Base-by-base conservation (phyloP, 2,113 vertebrate genomes). In the Equus quagga region DNA sequence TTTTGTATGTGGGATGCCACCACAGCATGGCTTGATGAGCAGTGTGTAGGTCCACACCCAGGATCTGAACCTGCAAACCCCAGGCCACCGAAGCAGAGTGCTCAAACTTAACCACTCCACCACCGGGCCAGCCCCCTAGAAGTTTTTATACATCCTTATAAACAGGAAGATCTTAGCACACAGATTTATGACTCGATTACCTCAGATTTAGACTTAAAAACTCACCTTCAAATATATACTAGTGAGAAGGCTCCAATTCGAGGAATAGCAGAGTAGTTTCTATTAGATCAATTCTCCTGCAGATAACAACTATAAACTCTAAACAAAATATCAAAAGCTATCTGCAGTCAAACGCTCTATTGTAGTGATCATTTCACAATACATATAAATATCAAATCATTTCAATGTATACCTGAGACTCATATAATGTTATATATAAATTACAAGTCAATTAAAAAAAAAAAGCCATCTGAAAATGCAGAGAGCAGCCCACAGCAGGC, bases 181-280 rank as follows among this genome's bases (percentile, higher is more conserved):
- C 0, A 89, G 82, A 79, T 64, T 94, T 86, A 70, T 81, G 51
- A 84, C 31, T 62, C 72, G 5, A 88, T 9, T 46, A 94, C 44
- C 60, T 95, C 41, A 90, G 8, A 93, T 80, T 60, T 58, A 86
- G 6, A 85, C 31, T 89, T 58, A 75, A 69, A 97, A 85, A 84
- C 60, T 95, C 31, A 84, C 41, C 91, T 94, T 91, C 6, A 94
- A 87, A 94, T 84, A 83, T n/a, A 75, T 17, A 23, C 21, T 80
- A 56, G 8, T 65, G 26, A 92, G 14, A 91, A 62, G 46, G 4
- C 58, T 95, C 65, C 28, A 89, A 75, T 41, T 72, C 75, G 8
- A 54, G 15, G 73, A 79, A 92, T 3, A 82, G 33, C 56, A 79
- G 24, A 75, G 7, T 80, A 67, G 31, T 67, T 89, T 80, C 49